Evolutionary conservation across 2,113 vertebrate genomes (phyloP).

Genomic region (Sarotherodon lohbergeri): DNA sequence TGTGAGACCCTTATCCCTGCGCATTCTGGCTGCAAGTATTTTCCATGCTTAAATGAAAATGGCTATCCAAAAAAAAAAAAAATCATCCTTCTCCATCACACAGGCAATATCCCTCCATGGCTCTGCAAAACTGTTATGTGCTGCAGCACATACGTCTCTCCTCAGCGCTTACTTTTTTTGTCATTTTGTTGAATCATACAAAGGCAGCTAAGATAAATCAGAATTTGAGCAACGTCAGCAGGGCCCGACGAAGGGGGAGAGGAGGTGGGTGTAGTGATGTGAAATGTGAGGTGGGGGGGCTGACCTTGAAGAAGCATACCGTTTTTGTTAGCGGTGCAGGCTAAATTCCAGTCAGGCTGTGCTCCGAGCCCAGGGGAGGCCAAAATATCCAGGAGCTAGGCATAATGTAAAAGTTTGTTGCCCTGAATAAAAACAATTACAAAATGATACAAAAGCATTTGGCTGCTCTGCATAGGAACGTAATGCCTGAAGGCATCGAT

Average conservation of each 20-base stretch:
- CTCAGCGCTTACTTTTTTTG: background rate
- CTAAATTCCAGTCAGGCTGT: background rate
- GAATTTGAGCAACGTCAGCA: conserved; percentile 42
- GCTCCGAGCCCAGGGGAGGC: background rate
- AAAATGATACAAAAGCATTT: background rate
- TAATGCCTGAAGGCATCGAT: background rate
- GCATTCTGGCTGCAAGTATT: conserved; percentile 1
- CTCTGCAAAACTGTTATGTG: background rate
- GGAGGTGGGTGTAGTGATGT: background rate
- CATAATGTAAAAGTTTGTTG: background rate
- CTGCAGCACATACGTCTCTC: background rate
- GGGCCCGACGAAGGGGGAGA: background rate
- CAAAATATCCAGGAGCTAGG: background rate
- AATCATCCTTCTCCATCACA: background rate
- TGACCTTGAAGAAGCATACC: conserved; percentile 49
- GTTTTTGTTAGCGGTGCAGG: conserved; percentile 4
- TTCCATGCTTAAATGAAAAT: background rate
- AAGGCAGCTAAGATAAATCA: conserved; percentile 29
- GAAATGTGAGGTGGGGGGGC: background rate
- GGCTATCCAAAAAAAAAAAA: background rate
- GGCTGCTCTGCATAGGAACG: background rate
- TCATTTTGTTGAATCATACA: conserved; percentile 45
- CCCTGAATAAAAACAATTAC: background rate
- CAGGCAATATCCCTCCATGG: background rate
- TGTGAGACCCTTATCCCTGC: conserved; percentile 7